Conservation (phyloP, 2,888 invertebrate genomes). For the Drosophila picticornis region DNA sequence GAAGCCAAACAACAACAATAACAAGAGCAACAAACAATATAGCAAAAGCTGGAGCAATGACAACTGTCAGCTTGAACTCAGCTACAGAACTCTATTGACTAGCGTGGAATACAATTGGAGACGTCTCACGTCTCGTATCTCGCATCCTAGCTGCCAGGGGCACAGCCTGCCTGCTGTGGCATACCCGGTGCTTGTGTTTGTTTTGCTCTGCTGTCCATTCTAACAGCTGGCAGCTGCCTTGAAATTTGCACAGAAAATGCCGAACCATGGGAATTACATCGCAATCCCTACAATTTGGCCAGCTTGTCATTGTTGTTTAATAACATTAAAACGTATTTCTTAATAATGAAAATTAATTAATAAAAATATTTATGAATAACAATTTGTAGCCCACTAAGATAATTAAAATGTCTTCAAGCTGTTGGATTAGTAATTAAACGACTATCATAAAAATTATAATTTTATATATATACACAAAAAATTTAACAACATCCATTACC, state of each 20-base stretch:
- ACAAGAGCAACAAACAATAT: conserved; percentile 29
- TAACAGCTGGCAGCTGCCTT: conserved; percentile 78
- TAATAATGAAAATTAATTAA: not conserved
- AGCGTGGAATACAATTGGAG: conserved; percentile 31
- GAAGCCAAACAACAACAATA: conserved; percentile 34
- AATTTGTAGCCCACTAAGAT: not conserved
- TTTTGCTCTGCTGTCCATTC: conserved; percentile 52
- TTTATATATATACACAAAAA: not conserved
- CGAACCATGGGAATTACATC: conserved; percentile 65
- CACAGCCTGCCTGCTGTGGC: conserved; percentile 40
- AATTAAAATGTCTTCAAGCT: not conserved
- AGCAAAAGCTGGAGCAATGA: conserved; percentile 47
- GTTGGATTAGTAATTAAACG: not conserved
- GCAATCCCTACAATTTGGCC: conserved; percentile 70
- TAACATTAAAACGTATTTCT: conserved; percentile 68
- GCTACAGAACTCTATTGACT: conserved; percentile 55
- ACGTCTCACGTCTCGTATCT: conserved; percentile 38
- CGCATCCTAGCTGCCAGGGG: conserved; percentile 41
- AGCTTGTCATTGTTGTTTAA: conserved; percentile 58
- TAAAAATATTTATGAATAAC: not conserved
- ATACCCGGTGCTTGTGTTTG: conserved; percentile 29
- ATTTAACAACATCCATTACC: conserved; percentile 42
- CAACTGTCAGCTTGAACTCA: conserved; percentile 47
- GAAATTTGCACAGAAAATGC: conserved; percentile 66
- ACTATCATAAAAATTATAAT: not conserved